Percentiles rank a stretch among this genome's conserved stretches.
Evolutionary conservation across 2,888 invertebrate genomes (phyloP).

Genomic region (Elegia similella): DNA sequence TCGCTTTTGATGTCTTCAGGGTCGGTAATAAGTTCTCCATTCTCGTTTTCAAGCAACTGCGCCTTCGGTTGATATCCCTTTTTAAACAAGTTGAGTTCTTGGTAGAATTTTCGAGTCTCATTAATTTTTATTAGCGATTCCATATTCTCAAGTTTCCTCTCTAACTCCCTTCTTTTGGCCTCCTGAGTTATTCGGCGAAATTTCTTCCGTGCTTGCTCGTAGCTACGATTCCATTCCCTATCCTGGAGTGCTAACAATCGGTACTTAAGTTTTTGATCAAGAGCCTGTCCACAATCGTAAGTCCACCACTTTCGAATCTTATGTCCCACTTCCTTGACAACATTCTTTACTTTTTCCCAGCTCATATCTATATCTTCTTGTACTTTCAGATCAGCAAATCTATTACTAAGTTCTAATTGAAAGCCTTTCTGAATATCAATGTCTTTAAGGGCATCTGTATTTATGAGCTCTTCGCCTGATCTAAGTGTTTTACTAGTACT

Average conservation of each 20-base stretch:
- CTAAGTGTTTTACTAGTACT: not conserved
- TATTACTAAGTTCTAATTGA: not conserved
- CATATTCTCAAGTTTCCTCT: not conserved
- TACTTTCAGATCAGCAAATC: not conserved
- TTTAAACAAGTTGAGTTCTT: not conserved
- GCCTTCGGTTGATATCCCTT: not conserved
- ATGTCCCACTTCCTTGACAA: not conserved
- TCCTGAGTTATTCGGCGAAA: not conserved
- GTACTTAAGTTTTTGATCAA: not conserved
- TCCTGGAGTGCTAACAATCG: not conserved
- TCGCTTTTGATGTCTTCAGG: not conserved
- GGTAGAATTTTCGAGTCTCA: not conserved
- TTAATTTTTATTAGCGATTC: not conserved
- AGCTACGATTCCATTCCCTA: not conserved
- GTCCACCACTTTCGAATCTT: not conserved
- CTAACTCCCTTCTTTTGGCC: not conserved
- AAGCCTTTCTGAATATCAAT: not conserved
- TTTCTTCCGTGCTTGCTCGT: conserved; percentile 1
- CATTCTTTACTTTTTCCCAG: not conserved
- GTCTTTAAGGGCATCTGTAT: not conserved
- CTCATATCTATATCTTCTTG: not conserved
- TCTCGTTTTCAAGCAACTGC: too few species aligned
- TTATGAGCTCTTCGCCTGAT: not conserved
- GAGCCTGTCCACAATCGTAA: not conserved
- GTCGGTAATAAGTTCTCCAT: not conserved